Conservation (phyloP, 2,888 invertebrate species). For the Enoplolaimus lenunculus region DNA sequence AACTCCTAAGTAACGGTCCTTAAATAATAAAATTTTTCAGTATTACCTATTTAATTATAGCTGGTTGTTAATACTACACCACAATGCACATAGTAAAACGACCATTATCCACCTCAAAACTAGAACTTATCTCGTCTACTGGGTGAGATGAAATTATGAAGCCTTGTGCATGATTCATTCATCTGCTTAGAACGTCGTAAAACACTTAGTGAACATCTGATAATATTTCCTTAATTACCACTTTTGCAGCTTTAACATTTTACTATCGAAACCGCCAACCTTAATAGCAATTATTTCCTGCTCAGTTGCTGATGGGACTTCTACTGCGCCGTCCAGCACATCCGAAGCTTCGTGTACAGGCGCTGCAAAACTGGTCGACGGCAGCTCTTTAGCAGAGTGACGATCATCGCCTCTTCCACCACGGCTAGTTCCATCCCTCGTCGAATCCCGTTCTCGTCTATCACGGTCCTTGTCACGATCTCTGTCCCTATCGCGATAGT, state of each 20-base stretch:
- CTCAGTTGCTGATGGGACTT: slow-evolving; percentile 53
- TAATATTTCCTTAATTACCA: too few species aligned
- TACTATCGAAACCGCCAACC: too few species aligned
- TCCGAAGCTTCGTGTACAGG: slow-evolving; percentile 27
- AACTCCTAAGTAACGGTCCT: slow-evolving; percentile 54
- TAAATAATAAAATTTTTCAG: too few species aligned
- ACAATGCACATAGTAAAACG: background rate
- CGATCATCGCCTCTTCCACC: slow-evolving; percentile 28
- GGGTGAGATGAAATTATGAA: too few species aligned
- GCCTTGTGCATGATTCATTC: too few species aligned
- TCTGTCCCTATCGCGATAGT: slow-evolving; percentile 25
- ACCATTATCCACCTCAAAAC: background rate
- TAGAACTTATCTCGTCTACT: too few species aligned
- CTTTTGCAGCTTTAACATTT: too few species aligned
- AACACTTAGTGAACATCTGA: too few species aligned
- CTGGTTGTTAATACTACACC: slow-evolving; percentile 3
- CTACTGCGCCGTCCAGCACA: slow-evolving; percentile 49
- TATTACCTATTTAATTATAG: too few species aligned
- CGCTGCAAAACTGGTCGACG: slow-evolving; percentile 27
- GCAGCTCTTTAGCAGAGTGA: slow-evolving; percentile 22
- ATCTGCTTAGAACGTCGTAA: too few species aligned
- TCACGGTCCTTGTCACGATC: slow-evolving; percentile 36
- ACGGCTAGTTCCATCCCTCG: too few species aligned
- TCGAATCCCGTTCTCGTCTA: too few species aligned
- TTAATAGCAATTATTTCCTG: slow-evolving; percentile 86